Evolutionary conservation across 2,888 invertebrate species (phyloP), one percentile per base, ranked within the genome.

Genomic region (Noctua comes): DNA sequence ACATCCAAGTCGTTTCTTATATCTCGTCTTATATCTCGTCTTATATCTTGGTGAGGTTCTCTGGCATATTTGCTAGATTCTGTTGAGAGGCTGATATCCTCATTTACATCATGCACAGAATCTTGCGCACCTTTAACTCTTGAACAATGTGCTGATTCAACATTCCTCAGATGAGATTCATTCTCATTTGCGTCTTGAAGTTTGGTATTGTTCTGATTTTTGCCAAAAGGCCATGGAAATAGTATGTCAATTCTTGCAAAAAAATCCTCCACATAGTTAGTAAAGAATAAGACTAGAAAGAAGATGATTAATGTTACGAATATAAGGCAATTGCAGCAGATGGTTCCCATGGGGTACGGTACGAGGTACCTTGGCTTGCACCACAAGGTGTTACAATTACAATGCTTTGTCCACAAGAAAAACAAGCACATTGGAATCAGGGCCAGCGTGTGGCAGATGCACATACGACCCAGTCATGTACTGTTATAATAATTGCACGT

Each of bases 401-500:
- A 36, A 36, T 36, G 83, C 57, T 86, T 91, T 2, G 90, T 76
- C 51, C 88, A 90, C 66, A 87, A 90, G 68, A 85, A 85, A 0
- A 87, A 86, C 0, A 90, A 57, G 57, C 84, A 91, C 59, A 91
- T 74, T 0, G 93, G 93, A 24, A 92, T 48, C 8, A 91, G 43
- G 0, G 89, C 81, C 43, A 91, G 76, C 0, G 86, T 80, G 13
- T 92, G 91, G 5, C 91, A 36, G 31, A 84, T 69, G 0, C 81
- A 86, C 0, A 91, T n/a, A n/a, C 87, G 24, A 92, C 40, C 66
- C 90, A 93, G 54, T 68, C 88, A 65, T 92, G 89, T 5, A 91
- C 62, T 0, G 88, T 87, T 24, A 90, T 86, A n/a, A 93, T 84
- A 0, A 85, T 7, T 64, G 91, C 71, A 21, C 91, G 90, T 51